Conservation (phyloP, 1,140 invertebrate species). For the Periplaneta americana region DNA sequence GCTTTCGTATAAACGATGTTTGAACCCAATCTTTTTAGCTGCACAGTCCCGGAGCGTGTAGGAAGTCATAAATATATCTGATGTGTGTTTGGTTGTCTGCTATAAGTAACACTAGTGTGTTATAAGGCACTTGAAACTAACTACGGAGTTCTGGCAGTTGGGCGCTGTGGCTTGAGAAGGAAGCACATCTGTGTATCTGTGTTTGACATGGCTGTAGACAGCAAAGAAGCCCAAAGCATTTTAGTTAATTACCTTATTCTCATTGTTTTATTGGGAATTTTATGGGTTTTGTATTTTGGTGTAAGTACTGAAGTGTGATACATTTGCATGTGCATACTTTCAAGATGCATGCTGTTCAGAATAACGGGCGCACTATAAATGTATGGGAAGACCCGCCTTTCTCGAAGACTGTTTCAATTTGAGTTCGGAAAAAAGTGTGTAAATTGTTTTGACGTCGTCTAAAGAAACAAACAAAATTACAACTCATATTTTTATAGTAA, state of each 20-base stretch:
- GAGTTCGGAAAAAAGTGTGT: too few species aligned
- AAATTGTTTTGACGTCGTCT: too few species aligned
- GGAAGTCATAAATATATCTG: not conserved
- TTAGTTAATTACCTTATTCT: constrained; percentile 31
- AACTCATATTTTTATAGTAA: too few species aligned
- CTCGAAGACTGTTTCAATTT: too few species aligned
- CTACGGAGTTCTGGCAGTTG: not conserved
- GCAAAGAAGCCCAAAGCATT: constrained; percentile 28
- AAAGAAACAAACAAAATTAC: too few species aligned
- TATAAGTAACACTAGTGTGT: not conserved
- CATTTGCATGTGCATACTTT: too few species aligned
- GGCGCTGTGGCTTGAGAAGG: not conserved
- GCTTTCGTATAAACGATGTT: too few species aligned
- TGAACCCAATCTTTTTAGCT: too few species aligned
- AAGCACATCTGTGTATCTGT: not conserved
- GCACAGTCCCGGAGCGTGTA: not conserved
- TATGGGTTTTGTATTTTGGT: constrained; percentile 29
- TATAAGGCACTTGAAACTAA: not conserved
- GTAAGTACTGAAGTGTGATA: not conserved
- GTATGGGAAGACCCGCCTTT: too few species aligned
- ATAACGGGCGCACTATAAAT: too few species aligned
- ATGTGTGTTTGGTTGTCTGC: not conserved
- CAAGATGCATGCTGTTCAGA: not conserved
- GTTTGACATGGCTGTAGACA: constrained; percentile 5
- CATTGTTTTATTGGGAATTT: constrained; percentile 27